Conservation (phyloP, 2,797 vertebrate species). For the Knipowitschia caucasica region DNA sequence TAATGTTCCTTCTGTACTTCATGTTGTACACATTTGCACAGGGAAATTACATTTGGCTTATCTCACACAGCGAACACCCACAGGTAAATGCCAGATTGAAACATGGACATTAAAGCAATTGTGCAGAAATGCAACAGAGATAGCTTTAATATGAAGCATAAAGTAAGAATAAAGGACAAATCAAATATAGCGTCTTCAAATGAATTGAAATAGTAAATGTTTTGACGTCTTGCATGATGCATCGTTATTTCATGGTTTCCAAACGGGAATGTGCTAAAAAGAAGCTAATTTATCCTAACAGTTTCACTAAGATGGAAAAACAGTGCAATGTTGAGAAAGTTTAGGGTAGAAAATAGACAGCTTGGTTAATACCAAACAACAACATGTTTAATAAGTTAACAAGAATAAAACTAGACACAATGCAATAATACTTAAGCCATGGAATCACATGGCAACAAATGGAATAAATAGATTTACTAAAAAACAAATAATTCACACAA, state of each 20-base stretch:
- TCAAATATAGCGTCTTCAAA: neutral
- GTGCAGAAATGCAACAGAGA: neutral
- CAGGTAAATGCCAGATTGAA: constrained; percentile 66
- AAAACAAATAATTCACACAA: too few species aligned
- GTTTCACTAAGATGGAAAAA: too few species aligned
- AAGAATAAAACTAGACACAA: too few species aligned
- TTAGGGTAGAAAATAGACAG: too few species aligned
- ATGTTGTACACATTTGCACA: constrained; percentile 88
- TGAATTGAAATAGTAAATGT: neutral
- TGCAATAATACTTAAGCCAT: too few species aligned
- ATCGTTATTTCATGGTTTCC: neutral
- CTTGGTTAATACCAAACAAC: too few species aligned
- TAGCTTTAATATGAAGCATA: neutral
- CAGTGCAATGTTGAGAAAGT: too few species aligned
- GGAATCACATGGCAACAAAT: too few species aligned
- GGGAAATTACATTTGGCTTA: constrained; percentile 88
- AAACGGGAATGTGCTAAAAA: too few species aligned
- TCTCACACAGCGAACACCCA: constrained; percentile 67
- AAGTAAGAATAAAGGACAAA: neutral
- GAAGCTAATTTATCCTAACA: too few species aligned
- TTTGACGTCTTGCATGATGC: neutral
- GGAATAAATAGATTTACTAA: too few species aligned
- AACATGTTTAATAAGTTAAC: too few species aligned
- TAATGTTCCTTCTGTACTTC: constrained; percentile 79
- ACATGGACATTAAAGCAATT: constrained; percentile 48